Conservation (phyloP, 2,797 vertebrate species). For the Poeciliopsis paucimaculata region DNA sequence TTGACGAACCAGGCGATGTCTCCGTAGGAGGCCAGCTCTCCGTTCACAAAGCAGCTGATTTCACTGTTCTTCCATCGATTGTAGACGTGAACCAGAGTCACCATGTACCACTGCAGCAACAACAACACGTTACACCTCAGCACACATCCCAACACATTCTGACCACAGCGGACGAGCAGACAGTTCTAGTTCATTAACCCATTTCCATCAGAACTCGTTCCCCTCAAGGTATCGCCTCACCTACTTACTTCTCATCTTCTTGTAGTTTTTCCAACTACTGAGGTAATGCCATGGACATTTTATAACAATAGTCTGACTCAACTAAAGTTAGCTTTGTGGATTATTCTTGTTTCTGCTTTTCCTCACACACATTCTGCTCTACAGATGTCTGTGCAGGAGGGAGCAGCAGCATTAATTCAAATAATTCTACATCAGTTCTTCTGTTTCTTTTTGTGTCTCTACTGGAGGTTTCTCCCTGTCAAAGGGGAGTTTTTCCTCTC, state of each 20-base stretch:
- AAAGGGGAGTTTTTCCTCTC: no score
- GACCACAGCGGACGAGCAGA: background rate
- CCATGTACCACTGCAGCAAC: conserved; percentile 95
- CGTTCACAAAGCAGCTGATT: conserved; percentile 96
- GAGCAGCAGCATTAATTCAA: no score
- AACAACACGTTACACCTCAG: conserved; percentile 5
- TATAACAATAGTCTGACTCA: conserved; percentile 52
- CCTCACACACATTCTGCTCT: conserved; percentile 36
- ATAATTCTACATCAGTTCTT: no score
- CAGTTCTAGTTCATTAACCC: conserved; percentile 34
- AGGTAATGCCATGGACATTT: conserved; percentile 42
- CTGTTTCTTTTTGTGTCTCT: no score
- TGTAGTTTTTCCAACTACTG: conserved; percentile 26
- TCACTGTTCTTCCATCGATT: conserved; percentile 99
- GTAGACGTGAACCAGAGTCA: conserved; percentile 94
- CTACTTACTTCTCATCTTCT: conserved; percentile 43
- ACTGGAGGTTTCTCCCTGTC: no score
- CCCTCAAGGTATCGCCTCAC: conserved; percentile 50
- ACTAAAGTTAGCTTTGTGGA: conserved; percentile 33
- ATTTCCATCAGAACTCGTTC: conserved; percentile 27
- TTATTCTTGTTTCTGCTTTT: conserved; percentile 35
- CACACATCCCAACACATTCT: background rate
- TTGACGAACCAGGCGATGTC: conserved; percentile 98
- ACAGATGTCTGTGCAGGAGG: no score
- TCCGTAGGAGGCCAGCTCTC: conserved; percentile 94